phyloP scores from a whole-genome alignment of 2,888 invertebrate genomes.

The Phorcus lineatus region DNA sequence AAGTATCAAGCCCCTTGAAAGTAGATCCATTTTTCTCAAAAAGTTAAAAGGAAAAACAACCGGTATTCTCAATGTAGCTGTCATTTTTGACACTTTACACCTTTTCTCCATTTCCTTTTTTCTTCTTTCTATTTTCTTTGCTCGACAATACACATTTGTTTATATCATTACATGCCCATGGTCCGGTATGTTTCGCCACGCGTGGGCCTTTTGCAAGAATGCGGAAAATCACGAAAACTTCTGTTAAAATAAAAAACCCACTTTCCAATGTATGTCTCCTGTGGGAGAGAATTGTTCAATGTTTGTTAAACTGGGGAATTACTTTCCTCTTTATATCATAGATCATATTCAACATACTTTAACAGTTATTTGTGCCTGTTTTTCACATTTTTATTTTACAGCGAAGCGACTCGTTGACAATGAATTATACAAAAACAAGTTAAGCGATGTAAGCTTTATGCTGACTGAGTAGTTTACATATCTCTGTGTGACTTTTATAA shows the following conservation, averaged over 20 bases:
- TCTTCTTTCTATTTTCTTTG: constrained; percentile 1
- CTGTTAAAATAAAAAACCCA: not conserved
- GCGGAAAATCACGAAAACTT: not conserved
- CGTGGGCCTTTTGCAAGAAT: constrained; percentile 1
- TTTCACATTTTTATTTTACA: too few relatives aligned
- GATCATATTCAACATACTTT: not conserved
- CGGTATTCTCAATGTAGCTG: not conserved
- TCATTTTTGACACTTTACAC: constrained; percentile 4
- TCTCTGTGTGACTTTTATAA: too few relatives aligned
- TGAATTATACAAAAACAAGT: too few relatives aligned
- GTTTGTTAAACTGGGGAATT: not conserved
- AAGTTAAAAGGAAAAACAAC: constrained; percentile 10
- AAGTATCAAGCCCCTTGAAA: not conserved
- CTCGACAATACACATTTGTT: constrained; percentile 7
- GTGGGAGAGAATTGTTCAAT: not conserved
- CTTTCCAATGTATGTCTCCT: not conserved
- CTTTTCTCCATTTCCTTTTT: constrained; percentile 15
- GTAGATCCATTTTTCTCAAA: not conserved
- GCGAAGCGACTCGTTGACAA: too few relatives aligned
- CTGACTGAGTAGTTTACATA: too few relatives aligned
- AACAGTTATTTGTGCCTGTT: too few relatives aligned
- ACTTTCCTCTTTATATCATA: not conserved
- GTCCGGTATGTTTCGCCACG: not conserved
- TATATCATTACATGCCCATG: not conserved
- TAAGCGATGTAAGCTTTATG: too few relatives aligned